These are phyloP conservation scores for Drosophila tristis DNA, from an alignment of 1,140 invertebrate genomes.

Conservation along the genomic window DNA sequence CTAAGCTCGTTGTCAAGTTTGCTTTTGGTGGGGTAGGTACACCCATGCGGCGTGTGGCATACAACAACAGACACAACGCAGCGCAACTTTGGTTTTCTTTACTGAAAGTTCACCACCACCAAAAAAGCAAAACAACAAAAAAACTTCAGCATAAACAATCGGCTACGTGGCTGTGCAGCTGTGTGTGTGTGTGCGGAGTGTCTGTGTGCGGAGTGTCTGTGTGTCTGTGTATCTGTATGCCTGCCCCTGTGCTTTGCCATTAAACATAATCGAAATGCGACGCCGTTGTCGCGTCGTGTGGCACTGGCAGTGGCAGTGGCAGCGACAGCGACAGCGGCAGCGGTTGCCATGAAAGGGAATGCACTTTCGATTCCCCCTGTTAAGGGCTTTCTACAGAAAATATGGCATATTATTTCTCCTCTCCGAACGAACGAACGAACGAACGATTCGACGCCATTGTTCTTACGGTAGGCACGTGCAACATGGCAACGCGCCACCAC, in stretches of 20 bases:
- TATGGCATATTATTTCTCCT: constrained; percentile 72
- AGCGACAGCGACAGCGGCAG: constrained; percentile 10
- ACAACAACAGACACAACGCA: constrained; percentile 28
- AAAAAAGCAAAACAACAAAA: constrained; percentile 18
- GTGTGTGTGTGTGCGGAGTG: neutral
- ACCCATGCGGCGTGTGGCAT: constrained; percentile 2
- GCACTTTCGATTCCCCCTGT: constrained; percentile 74
- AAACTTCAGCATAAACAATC: neutral
- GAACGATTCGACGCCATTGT: constrained; percentile 66
- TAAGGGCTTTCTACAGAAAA: constrained; percentile 67
- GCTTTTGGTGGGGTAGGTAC: constrained; percentile 78
- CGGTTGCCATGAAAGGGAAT: constrained; percentile 80
- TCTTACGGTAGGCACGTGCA: constrained; percentile 80
- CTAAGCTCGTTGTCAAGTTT: constrained; percentile 76
- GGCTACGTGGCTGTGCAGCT: neutral
- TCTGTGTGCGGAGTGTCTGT: constrained; percentile 3
- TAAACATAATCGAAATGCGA: constrained; percentile 81
- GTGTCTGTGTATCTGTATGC: constrained; percentile 25
- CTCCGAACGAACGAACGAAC: constrained; percentile 34
- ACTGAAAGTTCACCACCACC: constrained; percentile 64
- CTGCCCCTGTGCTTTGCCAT: constrained; percentile 67
- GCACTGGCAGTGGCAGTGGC: no score
- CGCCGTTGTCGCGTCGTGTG: constrained; percentile 39
- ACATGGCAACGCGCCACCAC: constrained; percentile 70
- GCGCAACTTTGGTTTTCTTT: constrained; percentile 36